Conservation (phyloP, 2,797 vertebrate species). For the Myripristis murdjan region DNA sequence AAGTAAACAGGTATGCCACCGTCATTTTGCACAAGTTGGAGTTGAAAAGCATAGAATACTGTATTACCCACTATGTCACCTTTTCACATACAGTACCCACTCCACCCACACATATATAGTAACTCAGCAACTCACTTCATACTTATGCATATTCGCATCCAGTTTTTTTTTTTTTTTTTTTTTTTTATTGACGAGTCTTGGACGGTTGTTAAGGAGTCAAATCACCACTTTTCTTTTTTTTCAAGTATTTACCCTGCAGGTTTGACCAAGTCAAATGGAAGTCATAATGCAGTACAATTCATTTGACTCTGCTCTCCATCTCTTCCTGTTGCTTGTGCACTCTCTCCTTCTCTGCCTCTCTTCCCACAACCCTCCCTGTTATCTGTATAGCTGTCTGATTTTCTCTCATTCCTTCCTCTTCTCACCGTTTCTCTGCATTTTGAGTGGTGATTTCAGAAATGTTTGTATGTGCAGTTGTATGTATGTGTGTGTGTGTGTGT, state of each 20-base stretch:
- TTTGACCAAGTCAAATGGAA: slow-evolving; percentile 24
- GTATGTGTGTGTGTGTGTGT: slow-evolving; percentile 22
- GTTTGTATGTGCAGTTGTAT: slow-evolving; percentile 15
- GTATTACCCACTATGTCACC: slow-evolving; percentile 6
- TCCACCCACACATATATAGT: slow-evolving; percentile 6
- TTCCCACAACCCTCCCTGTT: neutral
- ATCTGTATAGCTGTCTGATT: slow-evolving; percentile 26
- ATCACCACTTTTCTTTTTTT: slow-evolving; percentile 8
- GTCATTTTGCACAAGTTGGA: slow-evolving; percentile 42
- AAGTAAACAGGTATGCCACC: slow-evolving; percentile 54
- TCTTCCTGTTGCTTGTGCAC: neutral
- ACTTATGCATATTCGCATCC: slow-evolving; percentile 1
- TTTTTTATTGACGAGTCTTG: slow-evolving; percentile 15
- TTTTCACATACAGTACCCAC: slow-evolving; percentile 12
- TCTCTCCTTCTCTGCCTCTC: neutral
- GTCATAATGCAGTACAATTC: slow-evolving; percentile 12
- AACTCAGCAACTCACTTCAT: slow-evolving; percentile 22
- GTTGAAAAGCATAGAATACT: slow-evolving; percentile 15
- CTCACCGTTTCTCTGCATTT: slow-evolving; percentile 35
- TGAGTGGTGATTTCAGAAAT: slow-evolving; percentile 40
- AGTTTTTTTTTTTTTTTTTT: too few relatives aligned
- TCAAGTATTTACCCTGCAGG: slow-evolving; percentile 8
- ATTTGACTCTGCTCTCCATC: slow-evolving; percentile 24
- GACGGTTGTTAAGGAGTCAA: slow-evolving; percentile 21
- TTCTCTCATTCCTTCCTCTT: slow-evolving; percentile 13